Evolutionary conservation across 2,113 vertebrate species (phyloP), one percentile per base, ranked within the genome.

Genomic region (Panurus biarmicus): DNA sequence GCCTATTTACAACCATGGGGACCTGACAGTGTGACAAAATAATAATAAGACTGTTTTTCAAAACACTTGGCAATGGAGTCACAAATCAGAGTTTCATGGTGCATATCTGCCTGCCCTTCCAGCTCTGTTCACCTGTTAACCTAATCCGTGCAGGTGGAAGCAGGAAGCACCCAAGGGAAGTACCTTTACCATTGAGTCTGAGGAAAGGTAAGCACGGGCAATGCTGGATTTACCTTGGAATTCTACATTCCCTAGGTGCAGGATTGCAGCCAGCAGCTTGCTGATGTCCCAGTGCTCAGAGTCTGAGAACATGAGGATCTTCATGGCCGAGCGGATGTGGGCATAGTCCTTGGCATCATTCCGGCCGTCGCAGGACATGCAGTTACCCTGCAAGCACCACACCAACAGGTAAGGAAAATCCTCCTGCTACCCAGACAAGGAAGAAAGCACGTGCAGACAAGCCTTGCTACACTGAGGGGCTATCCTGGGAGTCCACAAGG

Each of bases 291-390:
- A 99, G 72, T 98, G 97, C 83, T 99, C 99, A 0, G 98, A 98
- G 67, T 99, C 99, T 1, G 98, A 98, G 97, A 99, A 99, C 82
- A 97, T 98, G 72, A 99, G 98, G 96, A 99, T 98, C 97, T 99
- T 99, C 98, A 99, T 98, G 18, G 99, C 99, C 0, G 99, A 99
- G 54, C 98, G 98, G 86, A 99, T 98, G 56, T 99, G 98, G 29
- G 98, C 98, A 1, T 98, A 99, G 70, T 99, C 98, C 90, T 98
- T 98, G 3, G 98, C 90, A 0, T 99, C 99, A 3, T 98, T 97
- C 14, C 98, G 98, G 3, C 99, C 97, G 1, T 99, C 99, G 1
- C 98, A 99, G 69, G 97, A 98, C 33, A 94, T 98, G 97, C 98
- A 99, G 69, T 98, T 98, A 14, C 99, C 99, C 99, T 99, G 69